These are phyloP conservation scores for Heliconius erato DNA, from an alignment of 2,888 invertebrate species.

Conservation along the genomic window DNA sequence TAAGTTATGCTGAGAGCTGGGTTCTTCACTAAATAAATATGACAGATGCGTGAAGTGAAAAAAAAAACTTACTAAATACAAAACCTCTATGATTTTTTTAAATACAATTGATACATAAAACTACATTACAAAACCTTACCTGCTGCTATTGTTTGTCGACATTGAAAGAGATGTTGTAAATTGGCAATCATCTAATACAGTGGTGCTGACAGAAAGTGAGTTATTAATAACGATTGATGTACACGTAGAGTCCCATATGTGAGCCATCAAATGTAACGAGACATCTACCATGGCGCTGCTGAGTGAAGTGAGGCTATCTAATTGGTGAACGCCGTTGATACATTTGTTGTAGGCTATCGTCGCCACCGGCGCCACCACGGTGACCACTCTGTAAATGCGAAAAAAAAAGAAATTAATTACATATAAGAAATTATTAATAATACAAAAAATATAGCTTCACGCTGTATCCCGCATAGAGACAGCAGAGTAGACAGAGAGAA, in stretches of 20 bases:
- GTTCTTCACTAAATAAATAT: too few relatives aligned
- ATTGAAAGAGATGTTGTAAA: slow-evolving; percentile 1
- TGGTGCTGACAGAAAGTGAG: not conserved
- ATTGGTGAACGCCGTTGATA: not conserved
- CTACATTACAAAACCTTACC: not conserved
- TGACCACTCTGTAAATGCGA: slow-evolving; percentile 17
- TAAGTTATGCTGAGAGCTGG: too few relatives aligned
- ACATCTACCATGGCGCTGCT: not conserved
- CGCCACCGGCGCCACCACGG: slow-evolving; percentile 37
- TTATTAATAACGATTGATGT: not conserved
- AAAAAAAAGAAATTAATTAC: not conserved
- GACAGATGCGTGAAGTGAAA: too few relatives aligned
- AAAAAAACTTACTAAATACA: too few relatives aligned
- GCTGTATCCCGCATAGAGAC: too few relatives aligned
- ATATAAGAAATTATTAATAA: not conserved
- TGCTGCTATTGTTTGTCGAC: not conserved
- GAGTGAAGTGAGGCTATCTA: slow-evolving; percentile 1
- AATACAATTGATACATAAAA: too few relatives aligned
- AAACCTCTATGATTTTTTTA: too few relatives aligned
- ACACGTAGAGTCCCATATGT: slow-evolving; percentile 19
- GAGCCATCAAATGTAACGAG: slow-evolving; percentile 26
- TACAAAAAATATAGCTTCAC: not conserved
- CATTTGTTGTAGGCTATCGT: not conserved
- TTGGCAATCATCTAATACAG: slow-evolving; percentile 11
- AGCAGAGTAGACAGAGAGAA: too few relatives aligned